A percentile compares a stretch with the other conserved stretches of the same genome.
These are phyloP conservation scores for mouse (Mus musculus) DNA, from an alignment of 2,113 vertebrate genomes.

Conservation along the genomic window DNA sequence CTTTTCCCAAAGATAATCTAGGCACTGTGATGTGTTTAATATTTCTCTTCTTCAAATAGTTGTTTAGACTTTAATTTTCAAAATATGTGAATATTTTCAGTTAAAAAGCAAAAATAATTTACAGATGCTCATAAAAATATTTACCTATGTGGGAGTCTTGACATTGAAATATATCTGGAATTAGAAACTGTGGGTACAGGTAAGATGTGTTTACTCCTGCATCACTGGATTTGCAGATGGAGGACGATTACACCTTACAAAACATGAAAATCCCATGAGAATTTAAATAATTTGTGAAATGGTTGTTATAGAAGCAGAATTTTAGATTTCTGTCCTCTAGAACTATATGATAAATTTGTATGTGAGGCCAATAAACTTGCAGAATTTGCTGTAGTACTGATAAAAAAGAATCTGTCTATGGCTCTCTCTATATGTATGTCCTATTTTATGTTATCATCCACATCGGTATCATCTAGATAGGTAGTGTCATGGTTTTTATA, in stretches of 20 bases:
- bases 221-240: not conserved
- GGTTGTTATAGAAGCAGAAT: not conserved
- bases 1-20: not conserved
- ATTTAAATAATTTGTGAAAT: not conserved
- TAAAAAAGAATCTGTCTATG: not conserved
- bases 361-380: not conserved
- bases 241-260: accelerated
- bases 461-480: too few relatives aligned
- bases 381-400: not conserved
- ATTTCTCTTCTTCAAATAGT: not conserved
- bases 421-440: too few relatives aligned
- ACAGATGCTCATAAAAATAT: not conserved
- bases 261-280: not conserved
- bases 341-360: not conserved
- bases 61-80: not conserved
- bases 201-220: accelerated
- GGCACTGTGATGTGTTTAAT: not conserved
- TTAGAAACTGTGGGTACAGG: too few relatives aligned
- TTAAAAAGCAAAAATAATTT: not conserved
- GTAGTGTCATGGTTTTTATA: too few relatives aligned
- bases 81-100: not conserved
- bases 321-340: not conserved
- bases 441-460: too few relatives aligned
- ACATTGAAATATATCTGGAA: not conserved
- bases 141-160: not conserved